Conservation (phyloP, 2,113 vertebrate species). For the Eretmochelys imbricata region DNA sequence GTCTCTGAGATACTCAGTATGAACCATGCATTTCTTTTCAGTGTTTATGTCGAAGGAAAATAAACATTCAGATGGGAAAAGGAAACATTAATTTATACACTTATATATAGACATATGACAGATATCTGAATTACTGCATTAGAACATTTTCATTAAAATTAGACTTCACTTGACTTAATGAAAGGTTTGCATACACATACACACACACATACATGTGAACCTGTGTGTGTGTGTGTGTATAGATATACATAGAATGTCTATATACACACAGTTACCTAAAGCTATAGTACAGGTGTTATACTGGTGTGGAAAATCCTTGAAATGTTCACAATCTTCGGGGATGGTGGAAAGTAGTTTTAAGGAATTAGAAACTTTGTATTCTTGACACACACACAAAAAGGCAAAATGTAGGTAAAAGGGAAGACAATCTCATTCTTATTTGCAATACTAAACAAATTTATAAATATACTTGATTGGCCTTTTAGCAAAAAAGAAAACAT, state of each 20-base stretch:
- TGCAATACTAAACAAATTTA: conserved; percentile 47
- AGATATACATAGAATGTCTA: conserved; percentile 33
- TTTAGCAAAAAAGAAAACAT: conserved; percentile 86
- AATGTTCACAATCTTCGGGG: conserved; percentile 49
- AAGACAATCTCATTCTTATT: not conserved
- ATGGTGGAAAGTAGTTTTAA: not conserved
- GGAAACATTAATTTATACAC: conserved; percentile 48
- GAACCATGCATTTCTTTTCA: conserved; percentile 78
- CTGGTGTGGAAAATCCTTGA: conserved; percentile 50
- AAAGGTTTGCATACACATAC: conserved; percentile 46
- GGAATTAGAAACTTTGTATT: conserved; percentile 46
- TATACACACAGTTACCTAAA: conserved; percentile 21
- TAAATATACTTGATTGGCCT: conserved; percentile 84
- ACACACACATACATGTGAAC: conserved; percentile 9
- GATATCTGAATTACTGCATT: conserved; percentile 34
- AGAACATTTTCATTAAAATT: conserved; percentile 50
- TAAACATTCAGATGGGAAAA: conserved; percentile 69
- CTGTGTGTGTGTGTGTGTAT: conserved; percentile 40
- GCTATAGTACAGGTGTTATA: conserved; percentile 53
- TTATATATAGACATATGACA: conserved; percentile 15
- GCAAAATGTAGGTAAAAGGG: conserved; percentile 44
- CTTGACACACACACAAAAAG: conserved; percentile 27
- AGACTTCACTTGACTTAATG: conserved; percentile 39
- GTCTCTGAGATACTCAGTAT: conserved; percentile 73
- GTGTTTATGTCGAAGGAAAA: conserved; percentile 70